A percentile compares a stretch with the other conserved stretches of the same genome.
Conservation (phyloP, 2,113 vertebrate species). For the Ploceus nigricollis region DNA sequence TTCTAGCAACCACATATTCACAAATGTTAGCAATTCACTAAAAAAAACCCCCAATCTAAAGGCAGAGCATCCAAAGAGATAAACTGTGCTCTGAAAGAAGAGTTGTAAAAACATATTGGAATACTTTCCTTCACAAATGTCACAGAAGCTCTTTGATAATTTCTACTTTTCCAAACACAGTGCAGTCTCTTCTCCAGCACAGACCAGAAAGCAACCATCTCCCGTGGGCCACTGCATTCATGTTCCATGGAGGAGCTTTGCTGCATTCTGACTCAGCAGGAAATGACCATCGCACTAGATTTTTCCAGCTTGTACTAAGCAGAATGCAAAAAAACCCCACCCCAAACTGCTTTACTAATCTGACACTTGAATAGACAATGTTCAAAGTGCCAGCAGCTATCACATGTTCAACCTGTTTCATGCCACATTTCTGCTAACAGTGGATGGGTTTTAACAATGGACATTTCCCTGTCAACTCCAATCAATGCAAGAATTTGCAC, state of each 20-base stretch:
- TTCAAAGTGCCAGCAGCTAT: constrained; percentile 9
- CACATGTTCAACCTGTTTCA: neutral
- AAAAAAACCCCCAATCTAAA: neutral
- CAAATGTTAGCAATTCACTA: constrained; percentile 8
- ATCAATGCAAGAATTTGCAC: neutral
- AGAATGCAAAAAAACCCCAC: neutral
- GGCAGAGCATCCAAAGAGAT: neutral
- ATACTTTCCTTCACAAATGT: constrained; percentile 31
- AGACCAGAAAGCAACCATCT: neutral
- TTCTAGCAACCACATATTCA: constrained; percentile 24
- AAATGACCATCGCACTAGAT: neutral
- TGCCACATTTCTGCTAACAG: constrained; percentile 14
- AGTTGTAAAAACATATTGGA: neutral
- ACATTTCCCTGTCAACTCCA: constrained; percentile 31
- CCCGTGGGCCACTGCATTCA: neutral
- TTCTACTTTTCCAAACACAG: constrained; percentile 15
- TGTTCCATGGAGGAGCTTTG: neutral
- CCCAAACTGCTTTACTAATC: constrained; percentile 4
- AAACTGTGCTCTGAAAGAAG: neutral
- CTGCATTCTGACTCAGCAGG: constrained; percentile 45
- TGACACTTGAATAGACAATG: neutral
- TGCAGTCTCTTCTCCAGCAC: neutral
- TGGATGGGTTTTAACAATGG: constrained; percentile 45
- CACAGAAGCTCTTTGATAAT: neutral
- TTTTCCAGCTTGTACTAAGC: constrained; percentile 20